Evolutionary conservation across 2,797 vertebrate species (phyloP), one percentile per base, ranked within the genome.

Genomic region (Trachops cirrhosus): DNA sequence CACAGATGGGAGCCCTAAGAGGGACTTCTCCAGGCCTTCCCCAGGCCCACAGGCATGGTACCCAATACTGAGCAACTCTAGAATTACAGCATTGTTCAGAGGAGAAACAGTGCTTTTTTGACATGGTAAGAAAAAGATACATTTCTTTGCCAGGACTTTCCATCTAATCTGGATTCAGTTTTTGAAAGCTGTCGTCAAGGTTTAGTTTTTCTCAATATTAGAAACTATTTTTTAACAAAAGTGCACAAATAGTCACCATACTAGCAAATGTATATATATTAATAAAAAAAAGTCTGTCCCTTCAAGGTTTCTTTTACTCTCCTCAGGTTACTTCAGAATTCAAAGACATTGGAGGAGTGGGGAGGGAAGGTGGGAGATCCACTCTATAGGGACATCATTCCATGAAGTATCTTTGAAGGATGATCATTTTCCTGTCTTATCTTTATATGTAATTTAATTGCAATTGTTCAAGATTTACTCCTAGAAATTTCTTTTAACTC

Each of bases 221-320:
- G 44, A 70, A 93, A 89, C 9, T 21, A 34, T 29, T 85, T 74
- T 85, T 68, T 37, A 39, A 75, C 32, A 44, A 78, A 83, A 82
- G 4, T 50, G 9, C 48, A 41, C 15, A 37, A 44, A 34, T 62
- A 59, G 80, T 89, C 75, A 89, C 92, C 22, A 75, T 92, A 87
- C 52, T 77, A 77, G 41, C 22, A 68, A 74, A 86, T 78, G 14
- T 37, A 34, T 54, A 34, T 26, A 77, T 52, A 29, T 96, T 86
- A 85, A 34, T 79, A 44, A 29, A 50, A 82, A 9, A 59, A 64
- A 29, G 29, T 73, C 32, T 5, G 3, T 87, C 46, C 24, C 52
- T 52, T 95, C 34, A 85, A 52, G 24, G 1, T 71, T 73, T 59
- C 34, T 92, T 41, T 12, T 12, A 21, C 95, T 94, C 71, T 94